Base-by-base conservation (phyloP, 2,113 vertebrate species). In the Pseudopodoces humilis region DNA sequence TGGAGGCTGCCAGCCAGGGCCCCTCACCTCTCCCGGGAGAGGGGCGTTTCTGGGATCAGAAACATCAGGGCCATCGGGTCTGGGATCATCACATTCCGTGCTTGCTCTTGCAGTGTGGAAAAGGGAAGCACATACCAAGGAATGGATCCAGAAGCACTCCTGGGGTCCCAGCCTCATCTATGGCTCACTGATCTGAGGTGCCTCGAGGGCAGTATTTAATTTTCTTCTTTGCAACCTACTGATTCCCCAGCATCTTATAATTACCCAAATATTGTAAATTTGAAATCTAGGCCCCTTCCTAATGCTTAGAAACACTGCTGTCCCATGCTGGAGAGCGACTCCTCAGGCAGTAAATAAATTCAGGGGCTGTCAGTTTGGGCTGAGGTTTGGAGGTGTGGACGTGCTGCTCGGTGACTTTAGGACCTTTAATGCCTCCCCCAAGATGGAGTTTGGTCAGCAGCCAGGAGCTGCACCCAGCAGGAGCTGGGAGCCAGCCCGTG, bases 401-500 rank as follows among this genome's bases (percentile, higher is more conserved):
- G 3, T 3, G 4, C 60, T 16, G 13, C 47, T 78, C 1, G 0
- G 41, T 67, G 23, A 25, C 83, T 81, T 68, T 28, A 58, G 86
- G 90, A 71, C 62, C 65, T 68, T 4, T 24, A 68, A 84, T 41
- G 33, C 62, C 86, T 92, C 41, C 31, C 3, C 47, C 31, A 69
- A 49, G 69, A 72, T 64, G 75, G 52, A 35, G 71, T 49, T 95
- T 94, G 79, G 90, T 81, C 21, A 11, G 41, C 76, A 56, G 92
- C 92, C 95, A 78, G 86, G 93, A 93, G 83, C 93, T 70, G 86
- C 92, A 86, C 68, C 92, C 94, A 81, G 93, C 47, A 58, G 83
- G 91, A 95, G 84, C 89, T 20, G 14, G 49, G 63, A 64, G 90
- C 88, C 94, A 92, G 80, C 88, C 90, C 37, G 2, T 43, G 88